Evolutionary conservation across 1,140 invertebrate genomes (phyloP).

Genomic region (Heliconius himera): DNA sequence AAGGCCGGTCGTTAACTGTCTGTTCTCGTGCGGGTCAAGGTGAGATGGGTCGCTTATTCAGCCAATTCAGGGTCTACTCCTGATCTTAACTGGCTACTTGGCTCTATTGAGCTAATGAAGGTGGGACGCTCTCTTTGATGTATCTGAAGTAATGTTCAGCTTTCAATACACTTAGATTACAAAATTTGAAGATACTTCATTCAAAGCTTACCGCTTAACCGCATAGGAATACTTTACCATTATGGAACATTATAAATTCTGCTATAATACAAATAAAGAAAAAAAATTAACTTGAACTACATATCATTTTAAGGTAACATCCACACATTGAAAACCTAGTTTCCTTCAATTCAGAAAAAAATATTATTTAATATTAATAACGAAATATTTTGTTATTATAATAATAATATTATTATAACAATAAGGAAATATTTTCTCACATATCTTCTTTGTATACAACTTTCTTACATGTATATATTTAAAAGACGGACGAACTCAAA

Average conservation of each 20-base stretch:
- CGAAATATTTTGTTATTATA: too few relatives aligned
- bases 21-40: conserved; percentile 46
- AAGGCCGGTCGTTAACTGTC: conserved; percentile 50
- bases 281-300: neutral
- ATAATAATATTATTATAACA: too few relatives aligned
- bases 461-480: too few relatives aligned
- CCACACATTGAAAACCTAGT: too few relatives aligned
- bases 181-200: conserved; percentile 1
- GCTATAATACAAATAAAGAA: neutral
- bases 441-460: too few relatives aligned
- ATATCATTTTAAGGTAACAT: too few relatives aligned
- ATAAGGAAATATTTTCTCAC: too few relatives aligned
- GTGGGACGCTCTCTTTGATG: conserved; percentile 15
- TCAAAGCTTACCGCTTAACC: neutral
- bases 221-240: neutral
- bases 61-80: conserved; percentile 36
- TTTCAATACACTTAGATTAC: neutral
- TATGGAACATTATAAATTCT: neutral
- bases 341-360: too few relatives aligned
- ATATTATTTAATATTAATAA: too few relatives aligned
- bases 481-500: too few relatives aligned
- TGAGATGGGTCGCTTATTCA: conserved; percentile 26
- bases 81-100: conserved; percentile 20
- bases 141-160: conserved; percentile 11
- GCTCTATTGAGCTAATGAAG: conserved; percentile 14